Percentiles rank a stretch among this genome's conserved stretches.
Conservation (phyloP, 2,797 vertebrate species). For the Crocidura indochinensis region DNA sequence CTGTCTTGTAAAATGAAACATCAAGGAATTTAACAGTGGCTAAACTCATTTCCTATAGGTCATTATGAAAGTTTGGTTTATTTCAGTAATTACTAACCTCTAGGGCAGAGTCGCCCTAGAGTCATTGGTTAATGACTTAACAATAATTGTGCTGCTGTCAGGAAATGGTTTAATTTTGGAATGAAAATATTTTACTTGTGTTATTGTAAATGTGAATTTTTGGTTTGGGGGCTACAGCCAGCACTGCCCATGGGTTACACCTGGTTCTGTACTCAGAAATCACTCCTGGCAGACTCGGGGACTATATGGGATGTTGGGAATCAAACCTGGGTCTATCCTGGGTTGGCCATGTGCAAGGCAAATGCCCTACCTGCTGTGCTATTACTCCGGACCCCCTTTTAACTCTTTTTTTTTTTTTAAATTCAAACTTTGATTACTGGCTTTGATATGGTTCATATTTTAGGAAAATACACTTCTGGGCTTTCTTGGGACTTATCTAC, state of each 20-base stretch:
- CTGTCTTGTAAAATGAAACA: conserved; percentile 75
- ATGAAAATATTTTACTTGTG: conserved; percentile 37
- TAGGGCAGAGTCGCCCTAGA: conserved; percentile 17
- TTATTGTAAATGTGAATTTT: conserved; percentile 55
- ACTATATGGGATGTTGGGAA: no score
- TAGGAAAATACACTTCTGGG: conserved; percentile 1
- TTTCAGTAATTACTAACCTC: conserved; percentile 43
- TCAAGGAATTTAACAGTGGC: conserved; percentile 43
- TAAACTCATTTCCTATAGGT: conserved; percentile 39
- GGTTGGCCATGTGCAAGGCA: no score
- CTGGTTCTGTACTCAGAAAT: no score
- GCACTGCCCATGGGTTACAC: no score
- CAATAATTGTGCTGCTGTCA: conserved; percentile 58
- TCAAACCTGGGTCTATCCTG: no score
- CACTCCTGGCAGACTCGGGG: no score
- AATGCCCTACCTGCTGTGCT: no score
- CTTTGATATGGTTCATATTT: background rate
- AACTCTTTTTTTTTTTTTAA: background rate
- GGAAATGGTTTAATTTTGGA: conserved; percentile 50
- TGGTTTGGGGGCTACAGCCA: background rate
- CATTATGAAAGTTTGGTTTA: conserved; percentile 30
- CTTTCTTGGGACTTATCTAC: conserved; percentile 24
- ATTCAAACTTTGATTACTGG: conserved; percentile 34
- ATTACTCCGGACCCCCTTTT: background rate
- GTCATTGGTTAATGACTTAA: conserved; percentile 55